phyloP scores from a whole-genome alignment of 1,140 invertebrate genomes.

The silkworm (Bombyx mori) region ASM3026992v2 NC_085131.1:10428001-10428500 shows the following conservation, averaged over 20 bases:
- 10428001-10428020: constrained; percentile 69
- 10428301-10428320: constrained; percentile 70
- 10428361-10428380: constrained; percentile 70
- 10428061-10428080: constrained; percentile 70
- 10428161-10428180: constrained; percentile 51
- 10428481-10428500: constrained; percentile 41
- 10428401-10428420: constrained; percentile 22
- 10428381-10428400: constrained; percentile 44
- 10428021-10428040: constrained; percentile 72
- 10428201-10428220: constrained; percentile 26
- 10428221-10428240: constrained; percentile 36
- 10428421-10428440: constrained; percentile 41
- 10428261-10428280: constrained; percentile 65
- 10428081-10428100: constrained; percentile 69
- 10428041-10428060: constrained; percentile 72
- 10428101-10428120: constrained; percentile 32
- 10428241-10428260: constrained; percentile 59
- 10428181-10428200: constrained; percentile 24
- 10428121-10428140: constrained; percentile 18
- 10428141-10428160: constrained; percentile 55
- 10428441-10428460: constrained; percentile 34
- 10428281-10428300: constrained; percentile 70
- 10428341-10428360: constrained; percentile 67
- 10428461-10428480: constrained; percentile 36
- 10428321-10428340: constrained; percentile 70